Base-by-base conservation (phyloP, 1,140 invertebrate species). In the Drosophila ficusphila region DNA sequence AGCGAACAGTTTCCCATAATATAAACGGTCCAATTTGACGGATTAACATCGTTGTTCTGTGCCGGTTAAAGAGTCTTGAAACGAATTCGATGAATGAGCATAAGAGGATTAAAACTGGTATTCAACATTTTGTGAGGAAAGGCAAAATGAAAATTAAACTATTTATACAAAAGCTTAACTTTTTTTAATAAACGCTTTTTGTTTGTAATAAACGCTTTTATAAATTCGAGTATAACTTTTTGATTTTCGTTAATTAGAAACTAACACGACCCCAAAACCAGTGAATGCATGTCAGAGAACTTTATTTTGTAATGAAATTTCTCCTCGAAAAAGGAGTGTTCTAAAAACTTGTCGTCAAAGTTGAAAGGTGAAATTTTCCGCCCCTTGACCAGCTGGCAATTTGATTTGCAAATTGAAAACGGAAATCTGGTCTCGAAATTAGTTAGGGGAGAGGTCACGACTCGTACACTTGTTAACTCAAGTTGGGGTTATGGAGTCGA, bases 391-490 rank as follows among this genome's bases (percentile, higher is more conserved):
- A 25, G n/a, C 56, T 60, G 16, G 51, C 64, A 75, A 86, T 77
- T 86, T 88, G 77, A 88, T 77, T 88, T 88, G 77, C 81, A 81
- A 86, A 88, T 88, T 69, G 53, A 76, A 79, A 76, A 34, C 29
- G 47, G 21, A 47, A 69, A 44, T 71, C 23, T 51, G 42, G 44
- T 14, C 19, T 27, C 23, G 34, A 57, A 57, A 69, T 69, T 44
- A 31, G 31, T 38, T 16, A 31, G 29, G 38, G 1, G 14, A 54
- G 38, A 7, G 19, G 29, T 56, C 33, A 23, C 14, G 23, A 16
- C 49, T 18, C 31, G 14, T 11, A n/a, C 2, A 34, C 4, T 36
- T 18, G 11, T 16, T 0, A 51, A 36, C n/a, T 61, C 33, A 29
- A 18, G 23, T 31, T 25, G 31, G 12, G 39, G 25, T 21, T 29